Base-by-base conservation (phyloP, 2,888 invertebrate species). In the Gandaritis pyraliata region DNA sequence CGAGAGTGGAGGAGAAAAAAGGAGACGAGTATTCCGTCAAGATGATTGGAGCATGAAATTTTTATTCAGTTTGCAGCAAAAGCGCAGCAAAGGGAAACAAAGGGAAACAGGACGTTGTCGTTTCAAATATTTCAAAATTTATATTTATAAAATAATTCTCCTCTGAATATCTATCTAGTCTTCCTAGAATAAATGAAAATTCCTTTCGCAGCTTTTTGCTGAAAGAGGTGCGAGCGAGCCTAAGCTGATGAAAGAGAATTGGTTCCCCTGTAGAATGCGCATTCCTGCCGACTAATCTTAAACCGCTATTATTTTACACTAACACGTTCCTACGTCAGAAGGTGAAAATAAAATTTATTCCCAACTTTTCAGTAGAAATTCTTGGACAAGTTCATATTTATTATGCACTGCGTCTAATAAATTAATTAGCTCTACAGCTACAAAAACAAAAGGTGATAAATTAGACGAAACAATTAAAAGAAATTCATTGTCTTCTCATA, bases 31-130 rank as follows among this genome's bases (percentile, higher is more conserved):
- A 74, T 76, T 80, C 83, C 71, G 76, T 88, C 84, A 83, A 85
- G 86, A 90, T 90, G 88, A 89, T 88, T 88, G 87, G 84, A 86
- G 82, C 83, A 83, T 88, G 83, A 87, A 87, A 84, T 87, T 88
- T 88, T 89, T 90, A 85, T 87, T 85, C 82, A 83, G 80, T 85
- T 86, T 84, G 82, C 82, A 80, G 82, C 77, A 85, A 87, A 87
- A 88, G 85, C 79, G 85, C 87, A 86, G 78, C 80, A 75, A 81
- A 76, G 73, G 76, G n/a, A n/a, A 77, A 87, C 85, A 86, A 87
- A 83, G 80, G 80, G 49, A 58, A 36, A 43, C 18, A 7, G 15
- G 7, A 33, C 58, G 57, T 66, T 68, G 65, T 64, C 30, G 36
- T 46, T 33, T 13, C 15, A 6, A 38, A 45, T n/a, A 56, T 30